phyloP scores from a whole-genome alignment of 2,888 invertebrate genomes.

The Lissocephala sabroskyi region DNA sequence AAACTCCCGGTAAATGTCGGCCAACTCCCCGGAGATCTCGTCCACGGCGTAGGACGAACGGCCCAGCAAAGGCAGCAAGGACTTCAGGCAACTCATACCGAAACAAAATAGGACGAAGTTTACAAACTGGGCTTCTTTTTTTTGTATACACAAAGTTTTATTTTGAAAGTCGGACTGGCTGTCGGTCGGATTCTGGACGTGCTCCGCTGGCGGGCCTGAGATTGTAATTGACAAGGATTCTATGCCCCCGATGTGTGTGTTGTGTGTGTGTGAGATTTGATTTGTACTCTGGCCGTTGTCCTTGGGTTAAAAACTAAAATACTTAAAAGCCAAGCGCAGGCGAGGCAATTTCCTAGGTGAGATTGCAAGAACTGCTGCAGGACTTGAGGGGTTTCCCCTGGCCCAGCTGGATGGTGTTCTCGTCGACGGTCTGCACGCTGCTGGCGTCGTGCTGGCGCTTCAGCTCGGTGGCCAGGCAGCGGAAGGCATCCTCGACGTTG shows the following conservation, averaged over 20 bases:
- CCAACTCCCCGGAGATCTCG: too few species aligned
- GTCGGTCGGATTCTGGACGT: slow-evolving; percentile 46
- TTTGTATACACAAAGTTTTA: slow-evolving; percentile 41
- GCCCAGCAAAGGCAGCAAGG: too few species aligned
- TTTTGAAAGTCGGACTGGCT: slow-evolving; percentile 37
- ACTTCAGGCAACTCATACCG: too few species aligned
- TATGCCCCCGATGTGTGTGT: slow-evolving; percentile 20
- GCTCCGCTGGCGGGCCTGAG: slow-evolving; percentile 5
- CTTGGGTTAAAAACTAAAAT: slow-evolving; percentile 21
- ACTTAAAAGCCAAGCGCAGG: slow-evolving; percentile 32
- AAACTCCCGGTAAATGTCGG: too few species aligned
- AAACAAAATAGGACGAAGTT: too few species aligned
- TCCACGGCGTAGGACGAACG: too few species aligned
- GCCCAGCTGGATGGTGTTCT: slow-evolving; percentile 79
- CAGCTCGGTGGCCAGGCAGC: slow-evolving; percentile 87
- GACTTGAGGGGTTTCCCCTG: slow-evolving; percentile 78
- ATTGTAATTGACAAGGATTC: slow-evolving; percentile 33
- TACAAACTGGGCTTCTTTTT: too few species aligned
- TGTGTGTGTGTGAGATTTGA: slow-evolving; percentile 6
- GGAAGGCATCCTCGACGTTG: slow-evolving; percentile 91
- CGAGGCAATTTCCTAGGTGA: slow-evolving; percentile 40
- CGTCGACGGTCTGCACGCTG: slow-evolving; percentile 77
- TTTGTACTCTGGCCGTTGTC: slow-evolving; percentile 18
- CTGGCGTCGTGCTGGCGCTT: slow-evolving; percentile 85
- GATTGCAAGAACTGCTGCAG: slow-evolving; percentile 78